These are phyloP conservation scores for Drosophila prosaltans DNA, from an alignment of 1,140 invertebrate genomes.

Conservation along the genomic window DNA sequence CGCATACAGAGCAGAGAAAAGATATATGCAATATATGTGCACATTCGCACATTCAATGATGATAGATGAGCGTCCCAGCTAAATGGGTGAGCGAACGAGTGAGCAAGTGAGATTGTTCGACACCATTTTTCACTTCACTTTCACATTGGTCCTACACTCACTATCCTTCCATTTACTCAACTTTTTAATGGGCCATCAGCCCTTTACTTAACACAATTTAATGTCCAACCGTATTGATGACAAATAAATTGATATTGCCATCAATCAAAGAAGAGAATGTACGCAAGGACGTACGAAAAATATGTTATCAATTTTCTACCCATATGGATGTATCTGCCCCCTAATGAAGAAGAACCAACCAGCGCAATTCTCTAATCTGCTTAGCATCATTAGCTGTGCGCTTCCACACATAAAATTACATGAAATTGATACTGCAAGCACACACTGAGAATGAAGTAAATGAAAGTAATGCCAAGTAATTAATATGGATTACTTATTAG, in stretches of 20 bases:
- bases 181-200: slow-evolving; percentile 62
- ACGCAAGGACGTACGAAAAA: slow-evolving; percentile 4
- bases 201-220: slow-evolving; percentile 47
- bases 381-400: slow-evolving; percentile 26
- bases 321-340: slow-evolving; percentile 38
- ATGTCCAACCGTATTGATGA: slow-evolving; percentile 55
- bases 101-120: slow-evolving; percentile 25
- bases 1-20: not conserved
- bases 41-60: slow-evolving; percentile 41
- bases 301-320: not conserved
- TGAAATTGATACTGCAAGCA: slow-evolving; percentile 15
- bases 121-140: slow-evolving; percentile 18
- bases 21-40: slow-evolving; percentile 10
- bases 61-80: slow-evolving; percentile 59
- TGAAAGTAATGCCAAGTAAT: slow-evolving; percentile 1
- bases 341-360: slow-evolving; percentile 45
- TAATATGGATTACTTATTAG: slow-evolving; percentile 13
- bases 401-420: slow-evolving; percentile 12
- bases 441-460: not conserved
- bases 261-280: slow-evolving; percentile 51
- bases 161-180: slow-evolving; percentile 1
- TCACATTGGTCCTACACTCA: not conserved
- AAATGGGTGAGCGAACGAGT: slow-evolving; percentile 32
- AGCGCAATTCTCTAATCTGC: slow-evolving; percentile 42
- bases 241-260: slow-evolving; percentile 67